These are phyloP conservation scores for Limonius californicus DNA, from an alignment of 1,140 invertebrate species.

Conservation along the genomic window DNA sequence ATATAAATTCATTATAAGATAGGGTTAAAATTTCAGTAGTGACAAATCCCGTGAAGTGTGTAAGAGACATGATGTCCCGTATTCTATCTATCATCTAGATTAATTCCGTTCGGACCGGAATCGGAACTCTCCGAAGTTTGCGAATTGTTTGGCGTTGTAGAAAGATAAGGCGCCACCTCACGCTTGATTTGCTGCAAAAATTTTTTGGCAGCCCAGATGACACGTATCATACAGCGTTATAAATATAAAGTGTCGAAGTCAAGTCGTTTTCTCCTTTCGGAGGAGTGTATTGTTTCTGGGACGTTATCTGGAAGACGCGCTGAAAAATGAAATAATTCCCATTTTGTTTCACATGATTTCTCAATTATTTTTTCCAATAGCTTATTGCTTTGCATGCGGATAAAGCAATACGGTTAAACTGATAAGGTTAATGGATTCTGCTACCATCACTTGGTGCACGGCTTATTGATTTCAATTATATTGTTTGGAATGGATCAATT, in stretches of 20 bases:
- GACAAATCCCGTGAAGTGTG: neutral
- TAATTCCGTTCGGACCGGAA: constrained; percentile 15
- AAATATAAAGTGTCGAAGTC: neutral
- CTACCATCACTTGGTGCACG: too few relatives aligned
- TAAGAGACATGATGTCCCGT: neutral
- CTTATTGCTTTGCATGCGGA: too few relatives aligned
- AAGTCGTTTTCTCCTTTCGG: neutral
- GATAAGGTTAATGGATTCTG: too few relatives aligned
- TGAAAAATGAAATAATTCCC: constrained; percentile 6
- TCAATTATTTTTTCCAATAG: too few relatives aligned
- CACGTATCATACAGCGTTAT: neutral
- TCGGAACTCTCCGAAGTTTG: constrained; percentile 15
- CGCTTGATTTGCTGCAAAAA: constrained; percentile 7
- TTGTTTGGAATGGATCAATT: too few relatives aligned
- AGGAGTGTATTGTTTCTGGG: neutral
- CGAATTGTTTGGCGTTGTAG: constrained; percentile 16
- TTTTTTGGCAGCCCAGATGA: constrained; percentile 6
- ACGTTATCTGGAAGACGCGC: neutral
- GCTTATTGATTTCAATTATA: too few relatives aligned
- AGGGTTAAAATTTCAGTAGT: neutral
- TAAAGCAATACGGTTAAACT: too few relatives aligned
- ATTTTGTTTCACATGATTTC: constrained; percentile 4
- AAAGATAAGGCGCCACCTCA: constrained; percentile 14
- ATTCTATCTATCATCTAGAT: constrained; percentile 6
- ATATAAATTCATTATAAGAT: too few relatives aligned